Conservation (phyloP, 2,797 vertebrate species). For the Xyrichtys novacula region DNA sequence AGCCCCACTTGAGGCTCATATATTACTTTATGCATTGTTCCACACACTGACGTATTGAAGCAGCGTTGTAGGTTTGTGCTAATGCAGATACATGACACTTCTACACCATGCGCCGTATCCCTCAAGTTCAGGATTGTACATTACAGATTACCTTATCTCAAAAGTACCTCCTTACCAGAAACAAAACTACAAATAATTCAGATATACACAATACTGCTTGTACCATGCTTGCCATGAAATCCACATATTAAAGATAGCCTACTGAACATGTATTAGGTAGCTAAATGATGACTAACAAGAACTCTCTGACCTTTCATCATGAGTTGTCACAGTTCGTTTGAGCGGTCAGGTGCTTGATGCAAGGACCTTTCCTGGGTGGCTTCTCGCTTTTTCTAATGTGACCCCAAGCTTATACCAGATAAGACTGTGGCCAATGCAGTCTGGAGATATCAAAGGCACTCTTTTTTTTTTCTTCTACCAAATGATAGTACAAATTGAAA, state of each 20-base stretch:
- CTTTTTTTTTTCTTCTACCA: slow-evolving; percentile 89
- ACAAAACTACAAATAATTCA: slow-evolving; percentile 81
- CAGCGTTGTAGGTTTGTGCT: slow-evolving; percentile 83
- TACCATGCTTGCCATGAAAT: slow-evolving; percentile 85
- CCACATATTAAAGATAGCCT: slow-evolving; percentile 80
- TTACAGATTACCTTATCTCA: slow-evolving; percentile 80
- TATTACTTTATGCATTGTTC: slow-evolving; percentile 78
- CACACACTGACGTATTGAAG: slow-evolving; percentile 73
- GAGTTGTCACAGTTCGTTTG: slow-evolving; percentile 84
- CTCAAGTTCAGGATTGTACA: slow-evolving; percentile 82
- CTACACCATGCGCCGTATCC: slow-evolving; percentile 66
- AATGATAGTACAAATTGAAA: slow-evolving; percentile 92
- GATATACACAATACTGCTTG: slow-evolving; percentile 85
- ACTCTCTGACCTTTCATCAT: slow-evolving; percentile 82
- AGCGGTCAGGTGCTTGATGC: slow-evolving; percentile 88
- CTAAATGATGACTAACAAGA: slow-evolving; percentile 93
- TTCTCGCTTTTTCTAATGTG: slow-evolving; percentile 85
- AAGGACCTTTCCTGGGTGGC: slow-evolving; percentile 87
- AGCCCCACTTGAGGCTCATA: slow-evolving; percentile 68
- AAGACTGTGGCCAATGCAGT: slow-evolving; percentile 92
- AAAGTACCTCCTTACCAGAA: slow-evolving; percentile 82
- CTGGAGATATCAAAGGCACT: slow-evolving; percentile 97
- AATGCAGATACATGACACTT: slow-evolving; percentile 74
- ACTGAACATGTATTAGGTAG: slow-evolving; percentile 86
- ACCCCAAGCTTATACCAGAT: slow-evolving; percentile 90